Conservation (phyloP, 1,140 invertebrate species). For the Saccostrea echinata region DNA sequence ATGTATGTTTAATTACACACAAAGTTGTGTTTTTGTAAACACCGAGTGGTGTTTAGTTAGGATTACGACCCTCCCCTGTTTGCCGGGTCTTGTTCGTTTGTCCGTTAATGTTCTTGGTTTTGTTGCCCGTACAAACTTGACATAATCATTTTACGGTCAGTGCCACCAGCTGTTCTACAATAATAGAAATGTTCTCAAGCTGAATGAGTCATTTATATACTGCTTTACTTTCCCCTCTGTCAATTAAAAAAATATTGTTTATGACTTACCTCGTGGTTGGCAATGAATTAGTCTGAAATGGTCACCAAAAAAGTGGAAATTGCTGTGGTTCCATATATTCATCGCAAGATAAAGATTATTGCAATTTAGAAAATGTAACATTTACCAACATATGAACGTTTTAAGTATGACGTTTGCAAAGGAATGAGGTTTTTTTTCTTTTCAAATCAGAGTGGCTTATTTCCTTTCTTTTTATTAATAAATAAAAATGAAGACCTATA, state of each 20-base stretch:
- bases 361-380: no score
- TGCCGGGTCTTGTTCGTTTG: background rate
- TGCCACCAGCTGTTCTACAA: background rate
- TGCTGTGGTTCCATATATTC: background rate
- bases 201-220: slow-evolving; percentile 8
- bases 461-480: no score
- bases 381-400: no score
- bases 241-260: slow-evolving; percentile 1
- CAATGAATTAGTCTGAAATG: background rate
- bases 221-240: background rate
- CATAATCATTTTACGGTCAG: background rate
- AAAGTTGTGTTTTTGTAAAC: slow-evolving; percentile 21
- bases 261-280: no score
- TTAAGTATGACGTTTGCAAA: no score
- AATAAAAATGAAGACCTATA: no score
- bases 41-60: background rate
- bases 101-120: background rate
- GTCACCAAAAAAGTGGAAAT: background rate
- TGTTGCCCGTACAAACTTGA: slow-evolving; percentile 13
- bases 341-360: background rate
- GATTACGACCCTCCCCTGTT: slow-evolving; percentile 3
- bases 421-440: no score
- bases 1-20: slow-evolving; percentile 27
- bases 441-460: no score
- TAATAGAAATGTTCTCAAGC: background rate